phyloP scores from a whole-genome alignment of 2,113 vertebrate species.

The Microcebus tavaratra region DNA sequence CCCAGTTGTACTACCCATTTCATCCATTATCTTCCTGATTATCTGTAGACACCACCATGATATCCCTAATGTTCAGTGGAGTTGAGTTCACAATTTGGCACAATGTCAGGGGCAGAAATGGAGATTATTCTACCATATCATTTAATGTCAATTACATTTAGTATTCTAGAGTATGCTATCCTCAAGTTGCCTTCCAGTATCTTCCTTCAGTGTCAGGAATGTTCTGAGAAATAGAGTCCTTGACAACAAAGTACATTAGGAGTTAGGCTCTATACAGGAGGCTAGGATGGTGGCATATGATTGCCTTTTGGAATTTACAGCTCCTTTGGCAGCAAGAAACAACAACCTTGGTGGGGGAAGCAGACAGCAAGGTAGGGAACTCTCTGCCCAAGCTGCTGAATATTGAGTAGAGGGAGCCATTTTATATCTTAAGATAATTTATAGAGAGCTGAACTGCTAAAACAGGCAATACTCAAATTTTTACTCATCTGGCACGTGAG shows the following conservation, averaged over 20 bases:
- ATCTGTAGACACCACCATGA: neutral
- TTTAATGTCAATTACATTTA: neutral
- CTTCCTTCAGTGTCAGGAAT: neutral
- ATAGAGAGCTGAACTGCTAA: neutral
- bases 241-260: neutral
- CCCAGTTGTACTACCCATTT: neutral
- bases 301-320: neutral
- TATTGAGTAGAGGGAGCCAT: neutral
- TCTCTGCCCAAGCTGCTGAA: neutral
- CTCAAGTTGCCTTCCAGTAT: neutral
- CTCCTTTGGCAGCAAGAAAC: neutral
- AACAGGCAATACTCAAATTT: slow-evolving; percentile 38
- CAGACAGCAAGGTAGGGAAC: neutral
- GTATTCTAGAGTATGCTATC: neutral
- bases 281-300: neutral
- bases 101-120: neutral
- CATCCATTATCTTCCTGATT: neutral
- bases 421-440: slow-evolving; percentile 13
- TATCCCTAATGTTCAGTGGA: neutral
- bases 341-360: neutral
- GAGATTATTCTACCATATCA: neutral
- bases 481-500: neutral
- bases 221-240: neutral
- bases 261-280: neutral
- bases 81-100: neutral